Evolutionary conservation across 2,888 invertebrate species (phyloP), one percentile per base, ranked within the genome.

Genomic region (Cinara cedri): DNA sequence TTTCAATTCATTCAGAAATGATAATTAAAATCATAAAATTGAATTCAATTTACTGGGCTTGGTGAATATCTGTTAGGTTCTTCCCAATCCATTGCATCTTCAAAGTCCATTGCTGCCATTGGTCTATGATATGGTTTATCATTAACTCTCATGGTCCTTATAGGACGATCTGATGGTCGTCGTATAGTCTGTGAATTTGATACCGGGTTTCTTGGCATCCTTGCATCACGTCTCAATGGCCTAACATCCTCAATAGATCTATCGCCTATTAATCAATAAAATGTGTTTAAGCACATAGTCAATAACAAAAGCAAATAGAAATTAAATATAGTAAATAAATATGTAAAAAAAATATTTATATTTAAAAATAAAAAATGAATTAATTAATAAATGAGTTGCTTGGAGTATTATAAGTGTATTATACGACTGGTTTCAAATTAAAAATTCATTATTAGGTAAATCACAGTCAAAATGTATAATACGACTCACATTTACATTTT

Each of bases 71-170:
- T 46, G 8, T 24, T 78, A 8, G 26, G 34, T 8, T 78, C 78
- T 51, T 78, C 78, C 78, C 78, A 78, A 3, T 78, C 78, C 78
- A 78, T 78, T 13, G 70, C 60, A 60, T 78, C 78, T 9, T 78
- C 78, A 62, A 70, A 78, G 60, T 68, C 78, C 68, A 70, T 78
- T 26, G 68, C 78, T 19, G 68, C 78, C 68, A 78, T 34, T 34
- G 78, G 68, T 34, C 78, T 78, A 60, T 16, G 60, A 60, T 78
- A 78, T n/a, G 78, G 78, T 42, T 78, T 78, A 51, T 78, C 78
- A 70, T 78, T 78, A 21, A 60, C 19, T 51, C 78, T 46, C 16
- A 49, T 16, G 8, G 60, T 21, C 49, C 68, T 68, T n/a, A 13
- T 51, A 24, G 78, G 62, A 44, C 51, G 66, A 1, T 78, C 78